Conservation (phyloP, 2,797 vertebrate genomes). For the Rachycentron canadum region DNA sequence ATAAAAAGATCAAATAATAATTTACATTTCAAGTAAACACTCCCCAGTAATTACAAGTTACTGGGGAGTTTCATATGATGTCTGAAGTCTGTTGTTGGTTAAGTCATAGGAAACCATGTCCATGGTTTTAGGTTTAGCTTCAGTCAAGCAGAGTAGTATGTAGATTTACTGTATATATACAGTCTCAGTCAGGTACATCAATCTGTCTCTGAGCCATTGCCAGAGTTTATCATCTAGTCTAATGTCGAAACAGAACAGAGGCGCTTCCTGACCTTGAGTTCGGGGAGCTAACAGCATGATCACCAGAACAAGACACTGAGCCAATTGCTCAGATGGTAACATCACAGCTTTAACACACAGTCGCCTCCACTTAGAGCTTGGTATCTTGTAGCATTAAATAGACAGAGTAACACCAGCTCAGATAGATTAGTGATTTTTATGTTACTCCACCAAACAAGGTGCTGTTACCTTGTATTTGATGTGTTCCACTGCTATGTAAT, state of each 20-base stretch:
- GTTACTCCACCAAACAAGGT: not conserved
- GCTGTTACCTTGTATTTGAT: too few relatives aligned
- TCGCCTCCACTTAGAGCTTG: not conserved
- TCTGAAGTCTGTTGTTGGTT: too few relatives aligned
- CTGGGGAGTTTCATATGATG: too few relatives aligned
- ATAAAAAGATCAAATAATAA: too few relatives aligned
- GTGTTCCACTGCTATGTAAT: too few relatives aligned
- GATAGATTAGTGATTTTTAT: not conserved
- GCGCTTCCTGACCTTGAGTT: conserved; percentile 33
- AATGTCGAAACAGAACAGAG: conserved; percentile 34
- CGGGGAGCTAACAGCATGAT: not conserved
- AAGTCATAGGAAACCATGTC: too few relatives aligned
- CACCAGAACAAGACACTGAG: not conserved
- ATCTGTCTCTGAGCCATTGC: conserved; percentile 44
- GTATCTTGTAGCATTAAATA: not conserved
- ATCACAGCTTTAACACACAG: not conserved
- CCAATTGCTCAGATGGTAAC: not conserved
- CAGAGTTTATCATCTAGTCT: conserved; percentile 39
- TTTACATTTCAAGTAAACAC: too few relatives aligned
- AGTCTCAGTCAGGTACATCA: conserved; percentile 29
- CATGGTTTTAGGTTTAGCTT: too few relatives aligned
- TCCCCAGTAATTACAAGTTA: too few relatives aligned
- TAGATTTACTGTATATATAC: not conserved
- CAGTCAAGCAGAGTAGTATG: too few relatives aligned
- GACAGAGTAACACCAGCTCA: not conserved